Percentiles rank a stretch among this genome's conserved stretches.
Conservation (phyloP, 1,140 invertebrate species). For the Mylabris phalerata region DNA sequence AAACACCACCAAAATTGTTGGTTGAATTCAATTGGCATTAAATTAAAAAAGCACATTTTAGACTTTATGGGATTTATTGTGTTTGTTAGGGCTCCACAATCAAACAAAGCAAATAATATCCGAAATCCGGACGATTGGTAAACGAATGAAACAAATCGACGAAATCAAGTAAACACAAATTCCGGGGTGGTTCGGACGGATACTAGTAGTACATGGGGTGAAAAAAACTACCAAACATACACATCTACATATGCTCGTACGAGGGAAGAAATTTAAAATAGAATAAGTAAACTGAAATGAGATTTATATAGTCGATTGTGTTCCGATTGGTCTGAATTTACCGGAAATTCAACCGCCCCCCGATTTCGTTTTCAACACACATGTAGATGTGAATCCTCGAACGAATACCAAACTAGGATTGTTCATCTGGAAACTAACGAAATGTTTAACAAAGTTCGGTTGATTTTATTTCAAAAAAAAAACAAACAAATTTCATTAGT, state of each 20-base stretch:
- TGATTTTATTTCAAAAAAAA: no score
- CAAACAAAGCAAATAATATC: conserved; percentile 6
- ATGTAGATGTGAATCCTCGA: neutral
- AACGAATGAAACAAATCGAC: conserved; percentile 22
- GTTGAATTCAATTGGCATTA: no score
- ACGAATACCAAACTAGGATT: neutral
- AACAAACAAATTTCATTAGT: no score
- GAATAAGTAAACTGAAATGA: conserved; percentile 28
- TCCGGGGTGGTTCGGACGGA: conserved; percentile 3
- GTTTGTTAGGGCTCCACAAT: neutral
- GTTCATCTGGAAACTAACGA: no score
- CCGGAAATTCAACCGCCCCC: no score
- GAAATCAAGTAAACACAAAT: conserved; percentile 21
- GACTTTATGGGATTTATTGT: no score
- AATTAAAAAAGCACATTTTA: no score
- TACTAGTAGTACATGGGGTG: no score
- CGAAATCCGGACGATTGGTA: conserved; percentile 4
- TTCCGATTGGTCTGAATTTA: conserved; percentile 21
- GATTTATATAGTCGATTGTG: conserved; percentile 28
- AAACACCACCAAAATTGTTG: no score
- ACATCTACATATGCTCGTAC: neutral
- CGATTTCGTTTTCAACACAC: conserved; percentile 3
- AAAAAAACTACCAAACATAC: no score
- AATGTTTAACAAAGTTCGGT: no score
- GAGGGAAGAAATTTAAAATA: conserved; percentile 23